phyloP scores from a whole-genome alignment of 2,797 vertebrate species.

The Clarias platycephalus region DNA sequence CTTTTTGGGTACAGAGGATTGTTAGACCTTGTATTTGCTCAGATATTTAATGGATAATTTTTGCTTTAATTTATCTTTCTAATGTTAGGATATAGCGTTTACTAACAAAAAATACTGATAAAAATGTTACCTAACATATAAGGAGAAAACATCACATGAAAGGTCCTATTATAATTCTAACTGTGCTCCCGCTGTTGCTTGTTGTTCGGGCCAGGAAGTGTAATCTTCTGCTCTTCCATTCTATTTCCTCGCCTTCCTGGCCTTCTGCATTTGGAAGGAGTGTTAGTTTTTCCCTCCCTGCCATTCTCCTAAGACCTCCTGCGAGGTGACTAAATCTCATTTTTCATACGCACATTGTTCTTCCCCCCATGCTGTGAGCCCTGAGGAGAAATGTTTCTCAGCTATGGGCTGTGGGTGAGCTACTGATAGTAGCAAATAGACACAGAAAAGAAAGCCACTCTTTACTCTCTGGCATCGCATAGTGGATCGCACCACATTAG shows the following conservation, averaged over 20 bases:
- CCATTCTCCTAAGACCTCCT: background rate
- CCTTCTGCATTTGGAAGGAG: background rate
- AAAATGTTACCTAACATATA: background rate
- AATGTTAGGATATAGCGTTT: background rate
- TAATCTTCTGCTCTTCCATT: background rate
- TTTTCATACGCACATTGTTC: conserved; percentile 31
- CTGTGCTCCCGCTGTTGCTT: background rate
- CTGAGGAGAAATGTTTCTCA: conserved; percentile 24
- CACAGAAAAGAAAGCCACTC: conserved; percentile 6
- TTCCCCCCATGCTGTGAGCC: conserved; percentile 29
- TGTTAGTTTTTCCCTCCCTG: conserved; percentile 24
- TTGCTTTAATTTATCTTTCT: background rate
- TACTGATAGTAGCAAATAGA: conserved; percentile 26
- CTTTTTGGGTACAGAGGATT: background rate
- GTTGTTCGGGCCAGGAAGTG: background rate
- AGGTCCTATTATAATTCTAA: background rate
- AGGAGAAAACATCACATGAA: background rate
- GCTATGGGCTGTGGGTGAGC: conserved; percentile 10
- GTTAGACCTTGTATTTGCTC: background rate
- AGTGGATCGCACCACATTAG: background rate
- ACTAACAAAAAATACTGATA: background rate
- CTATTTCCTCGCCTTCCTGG: background rate
- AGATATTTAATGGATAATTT: background rate
- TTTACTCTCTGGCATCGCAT: background rate
- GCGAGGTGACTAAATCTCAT: conserved; percentile 30